Evolutionary conservation across 2,888 invertebrate genomes (phyloP), one percentile per base, ranked within the genome.

Genomic region (Lasioglossum lativentre): DNA sequence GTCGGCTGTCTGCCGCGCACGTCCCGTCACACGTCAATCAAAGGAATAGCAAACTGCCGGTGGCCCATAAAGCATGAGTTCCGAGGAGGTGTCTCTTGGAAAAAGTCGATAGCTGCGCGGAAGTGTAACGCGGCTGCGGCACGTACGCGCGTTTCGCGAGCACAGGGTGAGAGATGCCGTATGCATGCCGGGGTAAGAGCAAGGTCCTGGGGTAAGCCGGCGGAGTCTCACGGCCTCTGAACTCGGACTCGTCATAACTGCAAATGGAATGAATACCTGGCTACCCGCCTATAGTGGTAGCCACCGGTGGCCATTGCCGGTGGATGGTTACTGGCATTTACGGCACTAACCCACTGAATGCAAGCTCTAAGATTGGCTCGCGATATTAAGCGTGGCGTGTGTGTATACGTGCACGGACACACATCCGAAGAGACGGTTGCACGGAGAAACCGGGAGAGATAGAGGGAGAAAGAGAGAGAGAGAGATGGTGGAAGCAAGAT

Each of bases 191-290:
- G 72, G 71, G 70, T n/a, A n/a, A n/a, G n/a, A n/a, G n/a, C 78
- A 72, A 78, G 75, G 34, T 71, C 86, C 86, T 75, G 81, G 87
- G 68, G 86, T 71, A 88, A 88, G 91, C 87, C 85, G 89, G 91
- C 92, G 90, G 93, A 93, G 91, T 94, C 94, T 93, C 94, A 94
- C 94, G 94, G 94, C 94, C 94, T 93, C 90, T 94, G 94, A 94
- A 94, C 94, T 92, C 91, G 92, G 91, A 93, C 94, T 93, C 94
- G 93, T 94, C 94, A 94, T 94, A 94, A 94, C 94, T 94, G 94
- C 94, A 94, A 94, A 94, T 94, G 93, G 94, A 94, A 94, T 94
- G 94, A 94, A 93, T 94, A 91, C 92, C 93, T 93, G 91, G 87
- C 92, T 90, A 88, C 90, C 91, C 85, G 89, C 78, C 89, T 89